Base-by-base conservation (phyloP, 2,888 invertebrate genomes). In the Venusia cambrica region DNA sequence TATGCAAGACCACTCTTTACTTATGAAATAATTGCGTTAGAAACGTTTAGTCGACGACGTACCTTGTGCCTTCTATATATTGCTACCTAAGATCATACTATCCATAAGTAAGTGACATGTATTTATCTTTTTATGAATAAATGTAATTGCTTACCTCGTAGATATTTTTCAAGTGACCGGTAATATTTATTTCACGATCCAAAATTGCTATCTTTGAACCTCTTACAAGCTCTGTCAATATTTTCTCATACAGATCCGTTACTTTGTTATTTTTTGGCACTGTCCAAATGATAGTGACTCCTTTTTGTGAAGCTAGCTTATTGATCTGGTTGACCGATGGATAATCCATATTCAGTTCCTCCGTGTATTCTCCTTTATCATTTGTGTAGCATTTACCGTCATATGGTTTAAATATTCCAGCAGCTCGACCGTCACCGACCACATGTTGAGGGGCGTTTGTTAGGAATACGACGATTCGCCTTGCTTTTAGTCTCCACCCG, bases 371-470 rank as follows among this genome's bases (percentile, higher is more conserved):
- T 31, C 78, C 73, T 9, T 90, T 52, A 15, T 69, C 7, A 15
- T 38, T 28, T 52, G 92, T 83, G 54, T 94, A 91, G 51, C 94
- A 94, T 43, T 81, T 62, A 1, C 91, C 93, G 59, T 94, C 93
- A 53, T 93, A 93, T 0, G 94, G 93, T 51, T 90, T 87, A 12
- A 91, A 81, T 11, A 93, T 89, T 0, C 93, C 93, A 1, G 88
- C 91, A 15, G 90, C 70, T 78, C 91, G 91, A 21, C 95, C 95
- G 65, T 96, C 95, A 0, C 95, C 94, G 10, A 94, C 95, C 49
- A 79, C 72, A 66, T 97, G 97, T 59, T 92, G 95, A 2, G 89
- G 81, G 1, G 91, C 93, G 68, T 96, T 93, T 1, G 94, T 94
- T 1, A 95, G 90, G 51, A 94, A 91, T 0, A 97, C 89, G 18